A percentile compares a stretch with the other conserved stretches of the same genome.
Conservation (phyloP, 2,113 vertebrate genomes). For the Gobio gobio region DNA sequence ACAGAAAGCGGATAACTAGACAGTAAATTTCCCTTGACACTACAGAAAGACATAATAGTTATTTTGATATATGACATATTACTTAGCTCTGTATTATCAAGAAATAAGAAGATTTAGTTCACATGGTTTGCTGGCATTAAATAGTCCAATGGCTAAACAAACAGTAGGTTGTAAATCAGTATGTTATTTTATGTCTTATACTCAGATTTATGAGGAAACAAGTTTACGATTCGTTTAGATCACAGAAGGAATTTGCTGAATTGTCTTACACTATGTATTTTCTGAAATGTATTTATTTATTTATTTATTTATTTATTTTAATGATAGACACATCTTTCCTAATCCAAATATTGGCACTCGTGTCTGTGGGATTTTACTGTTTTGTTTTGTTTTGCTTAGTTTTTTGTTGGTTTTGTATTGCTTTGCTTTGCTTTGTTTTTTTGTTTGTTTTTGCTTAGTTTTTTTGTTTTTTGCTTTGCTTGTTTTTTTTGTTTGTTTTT, state of each 20-base stretch:
- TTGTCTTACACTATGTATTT: too few relatives aligned
- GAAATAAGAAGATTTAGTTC: not conserved
- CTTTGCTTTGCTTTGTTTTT: not conserved
- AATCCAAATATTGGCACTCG: not conserved
- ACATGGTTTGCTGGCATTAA: not conserved
- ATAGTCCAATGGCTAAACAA: not conserved
- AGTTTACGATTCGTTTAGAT: not conserved
- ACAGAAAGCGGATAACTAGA: constrained; percentile 12
- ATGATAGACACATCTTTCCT: not conserved
- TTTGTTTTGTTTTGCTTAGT: not conserved
- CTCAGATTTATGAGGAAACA: not conserved
- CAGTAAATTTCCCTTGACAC: constrained; percentile 14
- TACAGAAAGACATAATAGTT: not conserved
- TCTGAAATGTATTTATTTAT: not conserved
- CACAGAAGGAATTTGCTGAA: not conserved
- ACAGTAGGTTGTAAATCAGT: not conserved
- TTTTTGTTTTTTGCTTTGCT: not conserved
- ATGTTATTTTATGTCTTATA: not conserved
- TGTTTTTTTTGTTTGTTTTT: not conserved
- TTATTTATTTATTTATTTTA: not conserved
- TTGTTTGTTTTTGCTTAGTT: not conserved
- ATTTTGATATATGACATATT: not conserved
- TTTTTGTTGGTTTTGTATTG: too few relatives aligned
- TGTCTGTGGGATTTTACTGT: not conserved
- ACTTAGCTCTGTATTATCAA: not conserved